These are phyloP conservation scores for Sebastes iracundus DNA, from an alignment of 2,797 vertebrate species.

Conservation along the genomic window DNA sequence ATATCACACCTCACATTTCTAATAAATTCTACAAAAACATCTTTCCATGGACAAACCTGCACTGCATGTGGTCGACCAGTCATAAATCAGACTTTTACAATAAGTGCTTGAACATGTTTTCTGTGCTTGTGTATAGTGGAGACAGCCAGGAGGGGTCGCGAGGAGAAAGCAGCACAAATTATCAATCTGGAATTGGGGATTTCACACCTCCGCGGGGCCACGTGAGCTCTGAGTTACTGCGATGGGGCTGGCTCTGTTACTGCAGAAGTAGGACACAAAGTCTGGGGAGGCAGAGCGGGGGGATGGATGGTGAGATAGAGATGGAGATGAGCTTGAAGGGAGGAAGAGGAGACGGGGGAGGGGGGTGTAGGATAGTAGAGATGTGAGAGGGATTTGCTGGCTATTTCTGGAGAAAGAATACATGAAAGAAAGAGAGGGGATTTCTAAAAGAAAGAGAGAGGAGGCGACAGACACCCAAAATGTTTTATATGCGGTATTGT, in stretches of 20 bases:
- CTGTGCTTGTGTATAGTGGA: background rate
- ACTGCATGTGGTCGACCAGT: background rate
- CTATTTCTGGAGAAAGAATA: slow-evolving; percentile 29
- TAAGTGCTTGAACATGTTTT: background rate
- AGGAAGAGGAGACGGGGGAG: background rate
- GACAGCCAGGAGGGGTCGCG: slow-evolving; percentile 9
- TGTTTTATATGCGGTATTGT: slow-evolving; percentile 11
- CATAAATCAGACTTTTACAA: background rate
- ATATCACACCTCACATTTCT: background rate
- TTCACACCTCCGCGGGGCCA: slow-evolving; percentile 59
- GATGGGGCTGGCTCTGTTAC: slow-evolving; percentile 2
- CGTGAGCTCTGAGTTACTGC: slow-evolving; percentile 9
- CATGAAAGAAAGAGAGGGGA: slow-evolving; percentile 4
- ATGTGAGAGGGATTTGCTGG: slow-evolving; percentile 20
- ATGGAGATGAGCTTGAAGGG: slow-evolving; percentile 32
- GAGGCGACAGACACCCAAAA: slow-evolving; percentile 1
- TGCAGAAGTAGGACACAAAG: slow-evolving; percentile 70
- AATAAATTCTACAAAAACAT: background rate
- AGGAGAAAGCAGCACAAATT: slow-evolving; percentile 15
- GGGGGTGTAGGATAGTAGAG: background rate
- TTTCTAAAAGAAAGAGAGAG: background rate
- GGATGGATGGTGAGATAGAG: slow-evolving; percentile 5
- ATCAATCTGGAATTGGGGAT: slow-evolving; percentile 51
- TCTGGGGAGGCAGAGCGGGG: slow-evolving; percentile 22
- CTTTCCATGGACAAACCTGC: background rate